Conservation (phyloP, 2,113 vertebrate species). For the Oryzias celebensis region DNA sequence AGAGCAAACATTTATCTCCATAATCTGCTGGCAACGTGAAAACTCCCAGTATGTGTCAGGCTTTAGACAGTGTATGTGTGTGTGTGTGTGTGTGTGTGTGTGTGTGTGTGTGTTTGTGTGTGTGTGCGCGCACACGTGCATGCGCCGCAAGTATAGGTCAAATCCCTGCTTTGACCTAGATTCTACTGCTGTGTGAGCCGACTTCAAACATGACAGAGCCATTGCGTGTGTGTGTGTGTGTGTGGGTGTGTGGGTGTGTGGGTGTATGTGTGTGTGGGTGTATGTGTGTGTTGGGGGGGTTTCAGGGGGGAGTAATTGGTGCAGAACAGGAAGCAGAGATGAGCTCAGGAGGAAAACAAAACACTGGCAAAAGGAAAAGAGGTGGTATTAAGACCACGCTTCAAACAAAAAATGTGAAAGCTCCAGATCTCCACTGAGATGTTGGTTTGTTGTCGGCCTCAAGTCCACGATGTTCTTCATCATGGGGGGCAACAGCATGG, state of each 20-base stretch:
- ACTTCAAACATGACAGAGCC: conserved; percentile 28
- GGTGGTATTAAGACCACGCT: not conserved
- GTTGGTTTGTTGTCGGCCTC: too few relatives aligned
- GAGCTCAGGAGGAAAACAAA: conserved; percentile 6
- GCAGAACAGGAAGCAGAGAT: conserved; percentile 11
- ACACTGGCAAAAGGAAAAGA: conserved; percentile 37
- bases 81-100: conserved; percentile 18
- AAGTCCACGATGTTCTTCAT: too few relatives aligned
- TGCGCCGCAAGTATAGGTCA: conserved; percentile 50
- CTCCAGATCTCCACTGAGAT: too few relatives aligned
- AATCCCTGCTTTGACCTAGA: conserved; percentile 75
- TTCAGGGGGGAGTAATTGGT: too few relatives aligned
- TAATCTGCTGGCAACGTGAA: conserved; percentile 58
- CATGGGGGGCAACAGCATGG: too few relatives aligned
- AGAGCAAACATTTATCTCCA: conserved; percentile 67
- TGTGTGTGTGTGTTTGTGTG: conserved; percentile 19
- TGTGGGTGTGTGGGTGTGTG: not conserved
- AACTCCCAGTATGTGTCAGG: conserved; percentile 42
- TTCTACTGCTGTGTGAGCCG: conserved; percentile 52
- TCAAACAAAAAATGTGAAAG: too few relatives aligned
- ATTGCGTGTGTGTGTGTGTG: too few relatives aligned
- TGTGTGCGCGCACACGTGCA: conserved; percentile 8
- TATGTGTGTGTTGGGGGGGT: not conserved
- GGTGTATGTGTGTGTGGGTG: not conserved
- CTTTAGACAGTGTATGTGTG: conserved; percentile 17